Conservation (phyloP, 2,113 vertebrate species). For the Indicator indicator region DNA sequence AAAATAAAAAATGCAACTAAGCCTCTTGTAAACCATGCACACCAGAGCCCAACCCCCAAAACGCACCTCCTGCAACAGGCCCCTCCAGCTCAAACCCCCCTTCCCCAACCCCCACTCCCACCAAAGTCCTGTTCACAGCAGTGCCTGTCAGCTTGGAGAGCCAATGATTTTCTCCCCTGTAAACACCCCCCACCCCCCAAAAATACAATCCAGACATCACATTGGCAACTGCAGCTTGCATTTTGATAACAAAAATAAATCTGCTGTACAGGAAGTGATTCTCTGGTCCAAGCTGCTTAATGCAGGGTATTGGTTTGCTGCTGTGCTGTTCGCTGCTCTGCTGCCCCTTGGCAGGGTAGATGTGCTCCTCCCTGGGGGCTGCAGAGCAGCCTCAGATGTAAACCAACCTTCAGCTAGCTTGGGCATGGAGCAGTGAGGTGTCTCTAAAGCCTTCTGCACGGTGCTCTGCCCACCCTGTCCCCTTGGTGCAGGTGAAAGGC, state of each 20-base stretch:
- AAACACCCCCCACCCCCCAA: background rate
- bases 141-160: conserved; percentile 53
- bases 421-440: background rate
- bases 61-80: conserved; percentile 67
- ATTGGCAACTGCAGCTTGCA: conserved; percentile 55
- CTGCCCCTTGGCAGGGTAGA: background rate
- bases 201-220: conserved; percentile 51
- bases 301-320: conserved; percentile 31
- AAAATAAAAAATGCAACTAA: conserved; percentile 64
- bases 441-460: background rate
- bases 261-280: conserved; percentile 63
- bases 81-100: background rate
- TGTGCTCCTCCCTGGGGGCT: background rate
- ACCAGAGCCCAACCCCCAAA: conserved; percentile 74
- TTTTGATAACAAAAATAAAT: background rate
- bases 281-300: conserved; percentile 26
- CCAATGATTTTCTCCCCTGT: background rate
- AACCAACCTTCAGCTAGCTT: background rate
- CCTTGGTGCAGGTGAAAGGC: conserved; percentile 40
- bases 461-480: background rate
- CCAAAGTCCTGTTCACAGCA: conserved; percentile 49
- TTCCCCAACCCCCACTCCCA: too few relatives aligned
- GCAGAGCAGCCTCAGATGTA: background rate
- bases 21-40: conserved; percentile 81
- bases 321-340: background rate